Base-by-base conservation (phyloP, 1,140 invertebrate species). In the Ips typographus region DNA sequence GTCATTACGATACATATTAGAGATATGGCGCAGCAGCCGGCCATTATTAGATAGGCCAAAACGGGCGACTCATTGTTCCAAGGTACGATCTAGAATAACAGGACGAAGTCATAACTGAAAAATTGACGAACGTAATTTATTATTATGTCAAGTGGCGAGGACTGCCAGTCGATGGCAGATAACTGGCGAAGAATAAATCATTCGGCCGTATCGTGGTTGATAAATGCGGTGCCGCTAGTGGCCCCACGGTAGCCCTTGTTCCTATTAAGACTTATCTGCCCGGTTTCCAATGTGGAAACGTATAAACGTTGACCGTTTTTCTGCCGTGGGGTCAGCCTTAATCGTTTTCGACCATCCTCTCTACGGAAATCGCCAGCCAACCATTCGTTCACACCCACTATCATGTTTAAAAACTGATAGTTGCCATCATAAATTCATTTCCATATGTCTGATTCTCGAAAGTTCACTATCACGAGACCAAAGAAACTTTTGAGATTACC, bases 151-250 rank as follows among this genome's bases (percentile, higher is more conserved):
- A 58, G 44, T 49, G 64, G 63, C 62, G 68, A 39, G 62, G 68
- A 70, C 56, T 70, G 61, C 62, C 62, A 70, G 68, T 65, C 68
- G 68, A 70, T 70, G 68, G 68, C 68, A 70, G 68, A 70, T 70
- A 70, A 70, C 68, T 60, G 61, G 38, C 7, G 63, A 70, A 70
- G 68, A 70, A 70, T 70, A 70, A 70, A 70, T 70, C 68, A 70
- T 70, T 70, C 52, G 62, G 36, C 61, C 63, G 57, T 70, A 70
- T 70, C 68, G 64, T 53, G 55, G 64, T 70, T 70, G 68, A 70
- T 70, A 70, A 70, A 70, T 70, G 68, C 52, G 62, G 43, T 70
- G 62, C 61, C 61, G 62, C 65, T 40, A 61, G 38, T 59, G 61
- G 56, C 59, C 43, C 56, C 60, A 68, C 68, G 62, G 68, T 70